These are phyloP conservation scores for Junonia oenone DNA, from an alignment of 2,888 invertebrate species.

Conservation along the genomic window DNA sequence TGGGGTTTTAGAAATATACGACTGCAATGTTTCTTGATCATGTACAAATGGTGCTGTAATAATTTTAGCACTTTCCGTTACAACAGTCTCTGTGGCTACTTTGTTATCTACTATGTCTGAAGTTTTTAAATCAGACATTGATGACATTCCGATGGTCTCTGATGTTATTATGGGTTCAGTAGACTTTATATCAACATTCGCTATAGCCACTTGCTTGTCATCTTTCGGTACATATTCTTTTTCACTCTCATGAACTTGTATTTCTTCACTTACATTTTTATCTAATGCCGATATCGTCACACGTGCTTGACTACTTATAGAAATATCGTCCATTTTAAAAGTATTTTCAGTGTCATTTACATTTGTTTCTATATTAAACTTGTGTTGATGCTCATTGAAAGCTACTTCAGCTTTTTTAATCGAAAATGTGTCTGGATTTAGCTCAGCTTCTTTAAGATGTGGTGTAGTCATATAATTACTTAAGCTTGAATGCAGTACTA, in stretches of 20 bases:
- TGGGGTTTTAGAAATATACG: conserved; percentile 43
- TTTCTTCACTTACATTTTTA: conserved; percentile 77
- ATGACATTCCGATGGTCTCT: conserved; percentile 68
- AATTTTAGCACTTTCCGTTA: conserved; percentile 82
- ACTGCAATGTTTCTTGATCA: conserved; percentile 81
- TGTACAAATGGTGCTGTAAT: conserved; percentile 80
- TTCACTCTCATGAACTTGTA: conserved; percentile 84
- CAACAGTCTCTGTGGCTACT: conserved; percentile 62
- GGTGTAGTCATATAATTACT: conserved; percentile 81
- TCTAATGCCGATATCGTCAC: conserved; percentile 77
- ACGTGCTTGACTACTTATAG: conserved; percentile 61
- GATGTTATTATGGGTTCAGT: conserved; percentile 81
- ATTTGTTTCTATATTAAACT: conserved; percentile 78
- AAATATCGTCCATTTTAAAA: conserved; percentile 63
- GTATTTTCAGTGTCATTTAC: conserved; percentile 80
- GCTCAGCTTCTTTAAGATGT: conserved; percentile 82
- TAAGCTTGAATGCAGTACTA: conserved; percentile 72
- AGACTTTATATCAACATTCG: conserved; percentile 79
- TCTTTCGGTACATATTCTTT: conserved; percentile 70
- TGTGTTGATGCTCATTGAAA: conserved; percentile 81
- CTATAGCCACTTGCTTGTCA: conserved; percentile 71
- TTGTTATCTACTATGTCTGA: conserved; percentile 68
- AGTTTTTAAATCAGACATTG: conserved; percentile 68
- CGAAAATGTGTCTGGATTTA: conserved; percentile 64
- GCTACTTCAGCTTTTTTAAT: conserved; percentile 80